These are phyloP conservation scores for Diabrotica virgifera DNA, from an alignment of 1,140 invertebrate species.

Conservation along the genomic window DNA sequence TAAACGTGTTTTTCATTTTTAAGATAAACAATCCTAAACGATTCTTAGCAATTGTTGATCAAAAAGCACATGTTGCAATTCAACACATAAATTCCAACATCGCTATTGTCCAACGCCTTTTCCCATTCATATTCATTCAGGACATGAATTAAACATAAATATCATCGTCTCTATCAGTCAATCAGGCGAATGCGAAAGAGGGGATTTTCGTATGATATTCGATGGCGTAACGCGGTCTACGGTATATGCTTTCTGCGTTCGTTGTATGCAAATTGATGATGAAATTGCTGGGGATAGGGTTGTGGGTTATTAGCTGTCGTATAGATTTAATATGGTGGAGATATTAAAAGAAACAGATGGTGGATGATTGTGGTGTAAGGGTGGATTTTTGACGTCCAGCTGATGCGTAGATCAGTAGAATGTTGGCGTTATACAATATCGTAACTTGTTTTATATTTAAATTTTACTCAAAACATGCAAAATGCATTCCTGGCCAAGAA, in stretches of 20 bases:
- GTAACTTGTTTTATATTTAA: too few species aligned
- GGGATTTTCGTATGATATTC: neutral
- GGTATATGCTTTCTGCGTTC: neutral
- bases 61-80: neutral
- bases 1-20: too few species aligned
- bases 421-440: too few species aligned
- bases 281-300: conserved; percentile 1
- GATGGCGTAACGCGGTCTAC: neutral
- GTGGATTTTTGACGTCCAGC: neutral
- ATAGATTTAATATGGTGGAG: neutral
- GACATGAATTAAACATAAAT: conserved; percentile 3
- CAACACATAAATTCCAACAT: neutral
- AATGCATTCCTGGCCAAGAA: too few species aligned
- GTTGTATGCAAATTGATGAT: neutral
- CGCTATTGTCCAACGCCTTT: neutral
- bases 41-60: too few species aligned
- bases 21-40: too few species aligned
- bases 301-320: conserved; percentile 1
- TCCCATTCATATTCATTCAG: neutral
- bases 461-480: too few species aligned
- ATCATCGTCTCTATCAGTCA: conserved; percentile 2
- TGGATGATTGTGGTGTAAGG: neutral
- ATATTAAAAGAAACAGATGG: conserved; percentile 3
- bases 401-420: neutral
- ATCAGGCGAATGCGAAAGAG: neutral